phyloP scores from a whole-genome alignment of 1,140 invertebrate genomes.

The Drosophila lacteicornis region DNA sequence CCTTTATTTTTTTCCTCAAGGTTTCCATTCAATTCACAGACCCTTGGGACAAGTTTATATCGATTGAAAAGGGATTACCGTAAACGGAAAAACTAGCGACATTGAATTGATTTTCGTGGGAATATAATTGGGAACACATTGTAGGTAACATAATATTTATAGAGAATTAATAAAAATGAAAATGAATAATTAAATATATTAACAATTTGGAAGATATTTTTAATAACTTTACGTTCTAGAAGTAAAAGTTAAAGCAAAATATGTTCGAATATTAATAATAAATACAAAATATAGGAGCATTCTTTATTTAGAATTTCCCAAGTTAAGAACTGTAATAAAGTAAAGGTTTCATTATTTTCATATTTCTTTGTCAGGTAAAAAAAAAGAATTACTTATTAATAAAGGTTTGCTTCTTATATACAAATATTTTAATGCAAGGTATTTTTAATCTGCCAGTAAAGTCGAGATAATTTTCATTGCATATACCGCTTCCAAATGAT shows the following conservation, averaged over 20 bases:
- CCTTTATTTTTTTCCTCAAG: not conserved
- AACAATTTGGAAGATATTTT: too few relatives aligned
- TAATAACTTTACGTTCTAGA: too few relatives aligned
- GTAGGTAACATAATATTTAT: not conserved
- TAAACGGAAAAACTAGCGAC: not conserved
- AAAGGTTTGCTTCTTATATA: not conserved
- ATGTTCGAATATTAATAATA: too few relatives aligned
- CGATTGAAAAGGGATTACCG: not conserved
- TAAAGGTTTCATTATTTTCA: too few relatives aligned
- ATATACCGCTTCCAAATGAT: not conserved
- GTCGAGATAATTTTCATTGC: too few relatives aligned
- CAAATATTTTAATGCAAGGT: too few relatives aligned
- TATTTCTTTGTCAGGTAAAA: not conserved
- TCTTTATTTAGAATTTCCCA: too few relatives aligned
- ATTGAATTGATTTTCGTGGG: not conserved
- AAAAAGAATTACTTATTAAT: not conserved
- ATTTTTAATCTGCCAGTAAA: not conserved
- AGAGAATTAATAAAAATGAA: not conserved
- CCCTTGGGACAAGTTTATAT: not conserved
- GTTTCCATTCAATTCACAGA: not conserved
- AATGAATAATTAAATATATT: not conserved
- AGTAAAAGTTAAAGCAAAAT: not conserved
- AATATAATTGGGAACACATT: slow-evolving; percentile 1
- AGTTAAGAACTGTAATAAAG: too few relatives aligned
- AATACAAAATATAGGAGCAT: too few relatives aligned